A percentile compares a stretch with the other conserved stretches of the same genome.
Conservation (phyloP, 1,140 invertebrate species). For the Thaumatotibia leucotreta region DNA sequence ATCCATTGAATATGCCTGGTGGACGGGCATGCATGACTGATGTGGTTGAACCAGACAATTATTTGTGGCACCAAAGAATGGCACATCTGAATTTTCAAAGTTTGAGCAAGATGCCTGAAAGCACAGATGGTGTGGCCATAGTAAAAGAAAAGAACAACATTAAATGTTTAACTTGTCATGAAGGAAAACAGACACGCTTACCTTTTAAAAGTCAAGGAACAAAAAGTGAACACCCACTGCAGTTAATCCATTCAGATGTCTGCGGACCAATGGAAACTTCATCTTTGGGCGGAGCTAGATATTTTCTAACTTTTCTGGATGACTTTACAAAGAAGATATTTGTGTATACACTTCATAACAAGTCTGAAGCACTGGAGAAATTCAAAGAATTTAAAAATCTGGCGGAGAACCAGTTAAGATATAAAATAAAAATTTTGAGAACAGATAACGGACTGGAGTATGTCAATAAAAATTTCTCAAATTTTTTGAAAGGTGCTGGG, state of each 20-base stretch:
- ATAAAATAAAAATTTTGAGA: too few relatives aligned
- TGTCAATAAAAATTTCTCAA: too few relatives aligned
- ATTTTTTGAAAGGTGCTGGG: too few relatives aligned
- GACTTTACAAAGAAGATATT: too few relatives aligned
- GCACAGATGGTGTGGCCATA: slow-evolving; percentile 20
- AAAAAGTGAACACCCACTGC: slow-evolving; percentile 31
- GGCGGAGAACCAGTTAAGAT: too few relatives aligned
- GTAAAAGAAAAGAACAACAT: slow-evolving; percentile 19
- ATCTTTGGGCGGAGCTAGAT: slow-evolving; percentile 40
- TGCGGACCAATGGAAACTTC: slow-evolving; percentile 50
- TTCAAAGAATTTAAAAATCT: too few relatives aligned
- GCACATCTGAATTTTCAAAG: slow-evolving; percentile 27
- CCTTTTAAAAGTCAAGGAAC: slow-evolving; percentile 35
- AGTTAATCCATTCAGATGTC: slow-evolving; percentile 54
- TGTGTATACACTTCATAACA: too few relatives aligned
- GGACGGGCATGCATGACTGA: slow-evolving; percentile 18
- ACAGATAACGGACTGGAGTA: too few relatives aligned
- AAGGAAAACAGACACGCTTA: slow-evolving; percentile 37
- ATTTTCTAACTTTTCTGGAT: too few relatives aligned
- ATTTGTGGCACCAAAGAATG: slow-evolving; percentile 32
- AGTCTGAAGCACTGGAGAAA: too few relatives aligned
- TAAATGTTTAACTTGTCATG: slow-evolving; percentile 35
- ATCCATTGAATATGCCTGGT: slow-evolving; percentile 28
- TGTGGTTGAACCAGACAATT: slow-evolving; percentile 16
- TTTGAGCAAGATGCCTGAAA: slow-evolving; percentile 25